A percentile compares a stretch with the other conserved stretches of the same genome.
phyloP scores from a whole-genome alignment of 2,888 invertebrate species.

The Drymonia ruficornis region DNA sequence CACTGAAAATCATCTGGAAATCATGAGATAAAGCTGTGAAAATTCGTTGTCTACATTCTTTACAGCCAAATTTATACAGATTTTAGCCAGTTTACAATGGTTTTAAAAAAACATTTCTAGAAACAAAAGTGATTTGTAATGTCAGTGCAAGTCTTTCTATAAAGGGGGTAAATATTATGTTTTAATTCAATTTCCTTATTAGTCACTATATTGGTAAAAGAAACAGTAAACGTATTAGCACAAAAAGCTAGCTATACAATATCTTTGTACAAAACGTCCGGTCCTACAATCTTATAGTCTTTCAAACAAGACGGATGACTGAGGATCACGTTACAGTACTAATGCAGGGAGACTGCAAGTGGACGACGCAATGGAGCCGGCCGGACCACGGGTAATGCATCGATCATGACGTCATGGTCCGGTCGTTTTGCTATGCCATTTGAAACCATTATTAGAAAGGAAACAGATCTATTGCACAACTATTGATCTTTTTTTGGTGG shows the following conservation, averaged over 20 bases:
- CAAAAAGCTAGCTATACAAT: neutral
- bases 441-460: neutral
- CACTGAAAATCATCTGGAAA: no score
- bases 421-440: slow-evolving; percentile 9
- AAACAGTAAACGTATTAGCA: neutral
- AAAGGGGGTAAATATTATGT: no score
- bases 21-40: no score
- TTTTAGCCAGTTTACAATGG: no score
- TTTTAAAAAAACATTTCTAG: no score
- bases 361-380: slow-evolving; percentile 12
- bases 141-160: no score
- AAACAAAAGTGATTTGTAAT: no score
- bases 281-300: neutral
- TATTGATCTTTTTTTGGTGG: no score
- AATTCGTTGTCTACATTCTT: no score
- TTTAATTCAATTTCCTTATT: no score
- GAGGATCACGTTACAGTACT: slow-evolving; percentile 36
- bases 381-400: slow-evolving; percentile 33
- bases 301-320: slow-evolving; percentile 27
- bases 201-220: neutral
- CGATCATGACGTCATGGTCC: slow-evolving; percentile 36
- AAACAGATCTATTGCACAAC: neutral
- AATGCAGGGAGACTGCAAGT: slow-evolving; percentile 34
- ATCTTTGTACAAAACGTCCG: neutral
- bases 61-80: no score